phyloP scores from a whole-genome alignment of 1,140 invertebrate genomes.

The Lepidurus packardi region DNA sequence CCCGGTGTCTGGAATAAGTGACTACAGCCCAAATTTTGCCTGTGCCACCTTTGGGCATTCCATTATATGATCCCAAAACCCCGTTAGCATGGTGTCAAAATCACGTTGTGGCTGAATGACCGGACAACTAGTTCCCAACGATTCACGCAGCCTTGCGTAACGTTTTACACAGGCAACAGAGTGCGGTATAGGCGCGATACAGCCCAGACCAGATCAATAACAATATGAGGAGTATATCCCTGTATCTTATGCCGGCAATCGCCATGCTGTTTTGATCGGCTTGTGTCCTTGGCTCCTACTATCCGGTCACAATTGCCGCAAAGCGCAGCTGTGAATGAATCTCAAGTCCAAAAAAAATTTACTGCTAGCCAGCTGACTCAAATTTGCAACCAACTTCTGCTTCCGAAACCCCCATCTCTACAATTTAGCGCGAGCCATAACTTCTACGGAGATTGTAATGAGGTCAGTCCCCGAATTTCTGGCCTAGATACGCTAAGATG shows the following conservation, averaged over 20 bases:
- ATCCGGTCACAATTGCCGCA: not conserved
- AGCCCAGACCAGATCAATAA: slow-evolving; percentile 14
- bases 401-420: not conserved
- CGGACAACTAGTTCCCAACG: not conserved
- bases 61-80: no score
- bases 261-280: not conserved
- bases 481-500: not conserved
- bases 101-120: not conserved
- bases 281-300: no score
- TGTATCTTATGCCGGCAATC: not conserved
- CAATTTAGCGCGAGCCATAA: no score
- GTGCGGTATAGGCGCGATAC: not conserved
- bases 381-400: not conserved
- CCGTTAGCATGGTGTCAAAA: not conserved
- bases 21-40: no score
- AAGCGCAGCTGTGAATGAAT: not conserved
- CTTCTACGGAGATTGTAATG: not conserved
- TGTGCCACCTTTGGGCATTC: no score
- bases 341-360: not conserved
- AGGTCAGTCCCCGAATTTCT: not conserved
- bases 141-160: not conserved
- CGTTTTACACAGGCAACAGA: not conserved
- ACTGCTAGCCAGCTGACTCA: not conserved
- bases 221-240: not conserved
- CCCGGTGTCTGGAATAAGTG: not conserved